These are phyloP conservation scores for Pangasius larnaudii DNA, from an alignment of 2,797 vertebrate genomes.

Conservation along the genomic window DNA sequence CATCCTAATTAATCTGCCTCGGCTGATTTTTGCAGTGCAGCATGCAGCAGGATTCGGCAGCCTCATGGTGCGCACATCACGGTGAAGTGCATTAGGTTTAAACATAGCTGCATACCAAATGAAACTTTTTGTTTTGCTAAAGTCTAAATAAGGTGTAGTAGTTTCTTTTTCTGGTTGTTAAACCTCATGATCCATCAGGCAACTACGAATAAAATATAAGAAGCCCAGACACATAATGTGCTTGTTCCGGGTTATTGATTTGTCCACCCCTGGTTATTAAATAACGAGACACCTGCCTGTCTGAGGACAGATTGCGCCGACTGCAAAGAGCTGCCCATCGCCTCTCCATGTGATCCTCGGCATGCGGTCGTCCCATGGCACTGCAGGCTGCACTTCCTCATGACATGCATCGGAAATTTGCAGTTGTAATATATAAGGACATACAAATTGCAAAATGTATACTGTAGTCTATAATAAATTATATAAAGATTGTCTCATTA, in stretches of 20 bases:
- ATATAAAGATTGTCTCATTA: not conserved
- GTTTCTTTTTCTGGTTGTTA: not conserved
- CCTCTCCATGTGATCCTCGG: slow-evolving; percentile 90
- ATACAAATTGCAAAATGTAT: not conserved
- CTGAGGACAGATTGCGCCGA: slow-evolving; percentile 85
- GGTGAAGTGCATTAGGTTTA: not conserved
- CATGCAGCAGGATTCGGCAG: not conserved
- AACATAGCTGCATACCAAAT: not conserved
- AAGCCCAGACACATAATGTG: not conserved
- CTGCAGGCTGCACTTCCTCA: slow-evolving; percentile 79
- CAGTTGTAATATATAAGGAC: not conserved
- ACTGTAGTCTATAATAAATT: not conserved
- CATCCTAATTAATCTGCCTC: not conserved
- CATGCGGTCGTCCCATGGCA: slow-evolving; percentile 85
- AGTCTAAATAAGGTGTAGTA: not conserved
- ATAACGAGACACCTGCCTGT: slow-evolving; percentile 72
- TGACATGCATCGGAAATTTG: not conserved
- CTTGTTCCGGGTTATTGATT: not conserved
- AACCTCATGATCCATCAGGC: not conserved
- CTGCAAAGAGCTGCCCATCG: slow-evolving; percentile 91
- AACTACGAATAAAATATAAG: not conserved
- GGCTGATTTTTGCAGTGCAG: not conserved
- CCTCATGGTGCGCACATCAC: not conserved
- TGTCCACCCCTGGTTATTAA: not conserved
- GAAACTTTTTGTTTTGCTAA: not conserved